Evolutionary conservation across 2,888 invertebrate species (phyloP), one percentile per base, ranked within the genome.

Genomic region (Spodoptera exigua): DNA sequence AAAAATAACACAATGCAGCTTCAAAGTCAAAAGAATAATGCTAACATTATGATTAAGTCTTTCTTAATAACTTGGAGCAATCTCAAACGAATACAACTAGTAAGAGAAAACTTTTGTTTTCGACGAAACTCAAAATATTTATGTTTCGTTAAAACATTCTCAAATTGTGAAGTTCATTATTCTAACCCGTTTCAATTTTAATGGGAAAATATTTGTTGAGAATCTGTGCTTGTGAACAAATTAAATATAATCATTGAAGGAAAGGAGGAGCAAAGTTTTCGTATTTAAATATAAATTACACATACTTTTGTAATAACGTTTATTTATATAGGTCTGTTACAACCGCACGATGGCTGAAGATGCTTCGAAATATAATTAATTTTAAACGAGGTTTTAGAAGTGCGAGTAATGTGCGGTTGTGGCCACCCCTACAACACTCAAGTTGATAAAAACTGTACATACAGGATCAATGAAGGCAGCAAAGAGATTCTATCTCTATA

Each of bases 131-230:
- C 43, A 48, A 48, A 66, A 61, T 74, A 59, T 72, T 70, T 44
- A 54, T 36, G 37, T 44, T 52, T 36, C 43, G 39, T 61, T 54
- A 40, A 71, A 61, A 58, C 55, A 44, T 43, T 21, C 27, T 2
- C 34, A 47, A 55, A 61, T 70, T 40, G 13, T 43, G 5, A 52
- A 49, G 34, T 60, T 59, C 18, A 61, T 61, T 73, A 60, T 70
- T 71, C 12, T 52, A 66, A 56, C 49, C 56, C 53, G 45, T 65
- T 61, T 49, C 35, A 58, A 70, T 65, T 64, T 57, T 36, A 56
- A 51, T 54, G 13, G 12, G 46, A 56, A 57, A 70, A 70, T 74
- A 70, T 70, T 74, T 70, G 12, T 36, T 17, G 41, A 60, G 47
- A 56, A 59, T 48, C 32, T 46, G n/a, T 17, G 46, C n/a, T 13